Base-by-base conservation (phyloP, 1,140 invertebrate genomes). In the Drosophila neocordata region DNA sequence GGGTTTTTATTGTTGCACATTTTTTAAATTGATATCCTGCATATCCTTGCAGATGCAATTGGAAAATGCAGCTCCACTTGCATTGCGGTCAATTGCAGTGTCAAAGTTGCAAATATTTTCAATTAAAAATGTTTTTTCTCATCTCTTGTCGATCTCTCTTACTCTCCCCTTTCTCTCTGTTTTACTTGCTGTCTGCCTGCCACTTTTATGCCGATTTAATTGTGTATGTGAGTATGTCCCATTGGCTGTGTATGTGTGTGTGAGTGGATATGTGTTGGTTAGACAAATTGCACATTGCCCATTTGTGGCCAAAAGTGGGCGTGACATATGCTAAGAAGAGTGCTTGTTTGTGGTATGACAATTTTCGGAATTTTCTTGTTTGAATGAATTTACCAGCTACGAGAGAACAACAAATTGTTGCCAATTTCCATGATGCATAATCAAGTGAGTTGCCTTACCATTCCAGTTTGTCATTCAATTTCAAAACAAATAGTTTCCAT, bases 91-190 rank as follows among this genome's bases (percentile, higher is more conserved):
- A 77, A 65, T 75, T 72, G 73, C 78, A 75, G 79, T 88, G 79
- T 76, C 82, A 79, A 81, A 78, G 73, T 74, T 71, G 65, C 53
- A 88, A 87, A 82, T 88, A 88, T 88, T 87, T 88, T 87, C 83
- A 87, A 87, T 87, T 87, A 88, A 88, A 85, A 79, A 77, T 73
- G 37, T 75, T 75, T 74, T 48, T 58, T 69, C 61, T 13, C 31
- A 59, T 27, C 12, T 11, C 18, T 4, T 13, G 15, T 12, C 18
- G 7, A 31, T 13, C 11, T 48, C 41, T 48, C 0, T 44, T 1
- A 11, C 9, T 11, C 12, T 11, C 27, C n/a, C 1, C 18, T 20
- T 24, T 15, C 31, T 15, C 51, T 12, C 24, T 9, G 24, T 24
- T 4, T 24, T 1, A 24, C 24, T 24, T 1, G 9, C 41, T 62